Base-by-base conservation (phyloP, 2,888 invertebrate species). In the Campoletis raptor region DNA sequence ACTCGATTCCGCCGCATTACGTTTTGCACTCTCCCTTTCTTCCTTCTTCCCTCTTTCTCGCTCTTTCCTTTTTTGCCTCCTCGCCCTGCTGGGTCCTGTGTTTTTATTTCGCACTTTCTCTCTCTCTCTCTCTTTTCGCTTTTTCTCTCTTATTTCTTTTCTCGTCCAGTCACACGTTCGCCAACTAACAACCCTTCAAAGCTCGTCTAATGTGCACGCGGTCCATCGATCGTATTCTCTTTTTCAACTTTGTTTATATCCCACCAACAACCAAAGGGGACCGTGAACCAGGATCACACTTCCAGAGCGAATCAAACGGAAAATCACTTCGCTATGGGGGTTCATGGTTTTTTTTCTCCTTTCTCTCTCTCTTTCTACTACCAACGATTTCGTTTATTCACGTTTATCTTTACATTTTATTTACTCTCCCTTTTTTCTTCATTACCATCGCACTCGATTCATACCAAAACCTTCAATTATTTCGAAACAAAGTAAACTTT, bases 1-100 rank as follows among this genome's bases (percentile, higher is more conserved):
- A 93, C 93, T 93, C 92, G 91, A 93, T 94, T 94, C 93, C 93
- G 89, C 91, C 90, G 92, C 93, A 93, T 93, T 93, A 92, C 91
- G 90, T 84, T 83, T 85, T 83, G 82, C 74, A 73, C 61, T 64
- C 57, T 73, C 24, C 52, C 54, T 61, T 37, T 48, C 52, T 52
- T 10, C 61, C 37, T 66, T 24, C 18, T 70, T 85, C 79, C 67
- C 52, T 66, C 73, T 61, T 48, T 37, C 66, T 30, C 74, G 5
- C 30, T 40, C 42, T 61, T 37, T 36, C 48, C 78, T 15, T 21
- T 54, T 64, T 7, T n/a, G 10, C 36, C 36, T 7, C 15, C 69
- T n/a, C 24, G 30, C 54, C 37, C 72, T 36, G 9, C n/a, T n/a
- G n/a, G n/a, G 7, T 21, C n/a, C 6, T 12, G 21, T 12, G 61